Base-by-base conservation (phyloP, 2,113 vertebrate species). In the Prunella himalayana region DNA sequence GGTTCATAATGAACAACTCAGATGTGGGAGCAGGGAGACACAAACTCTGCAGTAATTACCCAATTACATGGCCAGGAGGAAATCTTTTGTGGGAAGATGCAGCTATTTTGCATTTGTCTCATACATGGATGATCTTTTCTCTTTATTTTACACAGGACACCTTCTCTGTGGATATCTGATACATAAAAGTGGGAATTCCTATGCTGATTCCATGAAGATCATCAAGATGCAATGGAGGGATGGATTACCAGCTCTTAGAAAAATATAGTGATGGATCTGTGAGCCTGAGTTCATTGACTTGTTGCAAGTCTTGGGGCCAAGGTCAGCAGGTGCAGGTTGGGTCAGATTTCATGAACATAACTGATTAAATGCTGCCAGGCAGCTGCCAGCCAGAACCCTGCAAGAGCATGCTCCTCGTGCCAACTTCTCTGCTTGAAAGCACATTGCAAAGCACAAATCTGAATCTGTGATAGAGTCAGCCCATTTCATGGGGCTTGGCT, bases 371-470 rank as follows among this genome's bases (percentile, higher is more conserved):
- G 54, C 63, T 92, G 66, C 70, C 93, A 70, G 75, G 42, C 59
- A 82, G 73, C 60, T 4, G 13, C 76, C 69, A 92, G 90, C 79
- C 88, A 92, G 79, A 94, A 22, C 57, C 63, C 95, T 88, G 87
- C 75, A 82, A 39, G 59, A 73, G 54, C 39, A 33, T 45, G 50
- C n/a, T 69, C n/a, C 44, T 77, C 0, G 1, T 88, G 93, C 93
- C 94, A 95, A 6, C 24, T 47, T 73, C 94, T 92, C 66, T 66
- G 79, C 71, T 80, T 88, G 85, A 66, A 50, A 92, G 68, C 93
- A 86, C 90, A 49, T 75, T 92, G 76, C 1, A 1, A 64, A 70
- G 56, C 75, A 83, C 63, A 41, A 88, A 91, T 90, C 71, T 66
- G 90, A 86, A 31, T 63, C 68, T 81, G 66, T 18, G 44, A 66